Evolutionary conservation across 2,113 vertebrate species (phyloP).

Genomic region (Sciurus niger): DNA sequence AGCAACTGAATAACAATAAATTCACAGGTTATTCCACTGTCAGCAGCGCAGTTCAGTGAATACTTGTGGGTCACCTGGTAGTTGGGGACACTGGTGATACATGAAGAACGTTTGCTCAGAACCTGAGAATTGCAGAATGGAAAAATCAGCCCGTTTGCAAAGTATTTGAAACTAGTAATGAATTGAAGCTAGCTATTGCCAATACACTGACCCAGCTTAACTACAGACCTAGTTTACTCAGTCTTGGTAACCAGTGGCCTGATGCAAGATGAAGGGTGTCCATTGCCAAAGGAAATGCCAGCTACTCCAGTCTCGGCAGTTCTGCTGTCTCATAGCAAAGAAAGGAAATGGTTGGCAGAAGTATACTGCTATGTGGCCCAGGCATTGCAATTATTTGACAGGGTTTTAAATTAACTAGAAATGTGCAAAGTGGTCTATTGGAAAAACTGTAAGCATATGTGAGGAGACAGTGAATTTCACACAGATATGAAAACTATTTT

Average conservation of each 20-base stretch:
- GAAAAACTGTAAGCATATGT: neutral
- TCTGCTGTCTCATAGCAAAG: neutral
- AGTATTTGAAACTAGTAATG: neutral
- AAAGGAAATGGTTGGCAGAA: neutral
- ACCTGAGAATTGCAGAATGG: neutral
- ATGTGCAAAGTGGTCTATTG: neutral
- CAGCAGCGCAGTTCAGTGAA: no score
- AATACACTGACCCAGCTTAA: neutral
- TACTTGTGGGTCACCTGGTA: no score
- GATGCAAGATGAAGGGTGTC: neutral
- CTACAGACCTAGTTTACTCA: neutral
- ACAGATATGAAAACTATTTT: neutral
- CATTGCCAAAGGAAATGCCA: neutral
- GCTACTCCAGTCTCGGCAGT: neutral
- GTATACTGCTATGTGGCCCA: neutral
- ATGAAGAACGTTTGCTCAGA: neutral
- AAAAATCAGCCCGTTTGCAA: neutral
- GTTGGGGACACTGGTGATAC: neutral
- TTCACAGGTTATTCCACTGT: no score
- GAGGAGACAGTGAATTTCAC: neutral
- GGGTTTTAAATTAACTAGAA: neutral
- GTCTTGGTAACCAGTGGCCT: neutral
- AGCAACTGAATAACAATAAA: no score
- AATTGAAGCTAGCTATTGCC: neutral
- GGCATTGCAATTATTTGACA: neutral